phyloP scores from a whole-genome alignment of 2,888 invertebrate genomes.

The Saturnia pavonia region DNA sequence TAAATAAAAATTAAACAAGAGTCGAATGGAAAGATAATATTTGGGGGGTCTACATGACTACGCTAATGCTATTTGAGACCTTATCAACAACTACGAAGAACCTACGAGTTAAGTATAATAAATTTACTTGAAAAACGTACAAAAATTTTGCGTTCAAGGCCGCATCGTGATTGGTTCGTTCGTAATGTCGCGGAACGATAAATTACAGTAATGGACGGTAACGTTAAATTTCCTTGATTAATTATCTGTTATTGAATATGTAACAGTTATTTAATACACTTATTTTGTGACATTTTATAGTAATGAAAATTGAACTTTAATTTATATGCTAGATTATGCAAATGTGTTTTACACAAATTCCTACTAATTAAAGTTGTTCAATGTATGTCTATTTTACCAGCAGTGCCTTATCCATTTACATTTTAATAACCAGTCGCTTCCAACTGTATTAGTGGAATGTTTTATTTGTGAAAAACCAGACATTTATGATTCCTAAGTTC shows the following conservation, averaged over 20 bases:
- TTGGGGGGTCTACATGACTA: background rate
- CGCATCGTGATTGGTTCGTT: background rate
- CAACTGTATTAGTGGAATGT: background rate
- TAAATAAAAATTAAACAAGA: background rate
- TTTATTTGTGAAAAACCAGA: background rate
- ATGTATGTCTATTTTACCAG: too few species aligned
- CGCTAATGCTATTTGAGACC: background rate
- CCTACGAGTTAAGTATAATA: background rate
- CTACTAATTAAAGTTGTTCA: background rate
- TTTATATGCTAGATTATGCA: background rate
- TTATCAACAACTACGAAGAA: background rate
- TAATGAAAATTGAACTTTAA: background rate
- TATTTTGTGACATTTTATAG: background rate
- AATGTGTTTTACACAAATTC: background rate
- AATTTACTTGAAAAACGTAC: background rate
- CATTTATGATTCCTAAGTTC: background rate
- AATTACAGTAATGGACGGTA: background rate
- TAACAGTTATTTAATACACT: background rate
- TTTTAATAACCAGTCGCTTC: background rate
- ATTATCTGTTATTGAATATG: background rate
- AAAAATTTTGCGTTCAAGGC: background rate
- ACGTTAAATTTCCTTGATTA: background rate
- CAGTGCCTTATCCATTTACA: too few species aligned
- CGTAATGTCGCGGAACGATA: background rate
- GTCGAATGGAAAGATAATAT: background rate